These are phyloP conservation scores for Caradrina clavipalpis DNA, from an alignment of 2,888 invertebrate species.

Conservation along the genomic window DNA sequence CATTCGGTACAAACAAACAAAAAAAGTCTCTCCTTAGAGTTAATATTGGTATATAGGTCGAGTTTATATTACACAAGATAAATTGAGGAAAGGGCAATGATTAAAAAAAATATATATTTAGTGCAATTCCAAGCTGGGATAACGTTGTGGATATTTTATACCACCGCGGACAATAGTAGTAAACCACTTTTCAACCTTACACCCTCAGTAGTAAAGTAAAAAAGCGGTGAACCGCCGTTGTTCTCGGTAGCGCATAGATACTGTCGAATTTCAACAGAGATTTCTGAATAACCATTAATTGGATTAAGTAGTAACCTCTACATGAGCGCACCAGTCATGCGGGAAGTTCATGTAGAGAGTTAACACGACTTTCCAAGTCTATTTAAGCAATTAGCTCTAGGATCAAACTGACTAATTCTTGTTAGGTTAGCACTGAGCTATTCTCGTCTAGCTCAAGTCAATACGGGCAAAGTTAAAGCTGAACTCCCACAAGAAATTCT, in stretches of 20 bases:
- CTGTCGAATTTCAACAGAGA: constrained; percentile 2
- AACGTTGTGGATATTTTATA: neutral
- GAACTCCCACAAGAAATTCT: neutral
- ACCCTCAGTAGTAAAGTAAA: no score
- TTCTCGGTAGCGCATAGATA: neutral
- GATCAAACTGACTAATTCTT: neutral
- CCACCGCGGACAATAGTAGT: no score
- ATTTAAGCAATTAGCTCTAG: constrained; percentile 8
- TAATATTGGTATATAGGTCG: no score
- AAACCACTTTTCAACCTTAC: no score
- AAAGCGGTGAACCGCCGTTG: no score
- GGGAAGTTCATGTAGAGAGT: constrained; percentile 1
- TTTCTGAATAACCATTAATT: constrained; percentile 20
- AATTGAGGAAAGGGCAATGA: no score
- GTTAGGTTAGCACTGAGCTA: neutral
- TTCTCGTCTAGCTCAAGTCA: neutral
- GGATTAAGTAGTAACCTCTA: neutral
- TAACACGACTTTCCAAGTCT: neutral
- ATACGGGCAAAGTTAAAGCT: no score
- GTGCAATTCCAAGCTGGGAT: no score
- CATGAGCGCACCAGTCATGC: neutral
- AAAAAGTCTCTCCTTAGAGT: no score
- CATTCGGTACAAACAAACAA: no score
- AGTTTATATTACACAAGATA: no score
- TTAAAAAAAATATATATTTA: no score